These are phyloP conservation scores for Meda fulgida DNA, from an alignment of 2,797 vertebrate species.

Conservation along the genomic window DNA sequence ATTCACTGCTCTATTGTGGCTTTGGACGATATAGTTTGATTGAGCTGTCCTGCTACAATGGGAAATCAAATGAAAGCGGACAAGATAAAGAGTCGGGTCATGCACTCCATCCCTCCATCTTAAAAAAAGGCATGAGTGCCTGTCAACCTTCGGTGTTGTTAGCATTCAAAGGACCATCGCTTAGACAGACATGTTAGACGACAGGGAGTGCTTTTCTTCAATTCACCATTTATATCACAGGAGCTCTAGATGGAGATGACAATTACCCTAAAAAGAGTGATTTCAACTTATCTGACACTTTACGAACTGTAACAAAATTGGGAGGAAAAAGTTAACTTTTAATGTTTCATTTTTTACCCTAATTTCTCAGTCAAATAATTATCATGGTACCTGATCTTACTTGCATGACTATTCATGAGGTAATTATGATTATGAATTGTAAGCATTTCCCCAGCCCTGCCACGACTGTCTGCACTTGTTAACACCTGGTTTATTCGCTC, in stretches of 20 bases:
- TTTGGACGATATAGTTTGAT: slow-evolving; percentile 73
- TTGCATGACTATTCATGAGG: slow-evolving; percentile 67
- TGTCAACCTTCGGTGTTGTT: slow-evolving; percentile 50
- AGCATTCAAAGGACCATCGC: slow-evolving; percentile 28
- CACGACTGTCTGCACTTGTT: slow-evolving; percentile 64
- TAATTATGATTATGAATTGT: slow-evolving; percentile 66
- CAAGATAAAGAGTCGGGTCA: slow-evolving; percentile 44
- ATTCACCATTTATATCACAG: neutral
- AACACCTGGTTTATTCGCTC: slow-evolving; percentile 70
- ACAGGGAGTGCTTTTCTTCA: slow-evolving; percentile 30
- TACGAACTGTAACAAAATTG: slow-evolving; percentile 38
- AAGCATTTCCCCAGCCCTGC: slow-evolving; percentile 60
- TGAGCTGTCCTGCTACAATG: slow-evolving; percentile 66
- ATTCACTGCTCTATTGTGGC: slow-evolving; percentile 62
- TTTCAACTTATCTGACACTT: slow-evolving; percentile 5
- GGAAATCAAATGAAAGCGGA: slow-evolving; percentile 43
- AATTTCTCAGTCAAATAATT: slow-evolving; percentile 37
- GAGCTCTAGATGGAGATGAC: neutral
- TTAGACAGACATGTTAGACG: slow-evolving; percentile 23
- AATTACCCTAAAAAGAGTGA: slow-evolving; percentile 4
- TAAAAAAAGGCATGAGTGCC: slow-evolving; percentile 34
- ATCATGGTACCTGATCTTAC: slow-evolving; percentile 53
- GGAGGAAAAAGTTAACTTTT: slow-evolving; percentile 53
- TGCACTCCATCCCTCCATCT: slow-evolving; percentile 41
- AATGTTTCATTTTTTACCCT: slow-evolving; percentile 40